Conservation (phyloP, 2,888 invertebrate species). For the Malachius bipustulatus region DNA sequence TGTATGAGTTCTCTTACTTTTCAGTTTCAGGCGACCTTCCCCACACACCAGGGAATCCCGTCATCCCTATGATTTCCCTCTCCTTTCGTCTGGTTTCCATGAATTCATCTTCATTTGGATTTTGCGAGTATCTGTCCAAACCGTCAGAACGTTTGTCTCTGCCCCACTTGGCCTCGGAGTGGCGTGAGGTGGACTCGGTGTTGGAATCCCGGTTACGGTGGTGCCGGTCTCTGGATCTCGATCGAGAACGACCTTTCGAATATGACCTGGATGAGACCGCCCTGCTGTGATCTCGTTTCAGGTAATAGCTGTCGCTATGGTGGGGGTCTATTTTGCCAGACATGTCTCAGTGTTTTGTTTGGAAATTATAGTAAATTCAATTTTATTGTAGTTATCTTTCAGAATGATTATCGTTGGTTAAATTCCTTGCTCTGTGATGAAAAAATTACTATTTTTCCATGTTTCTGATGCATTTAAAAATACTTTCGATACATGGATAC, state of each 20-base stretch:
- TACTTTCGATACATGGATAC: too few species aligned
- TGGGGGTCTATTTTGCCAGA: too few species aligned
- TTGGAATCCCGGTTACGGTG: constrained; percentile 6
- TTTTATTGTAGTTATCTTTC: too few species aligned
- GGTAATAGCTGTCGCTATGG: too few species aligned
- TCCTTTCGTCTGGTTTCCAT: constrained; percentile 60
- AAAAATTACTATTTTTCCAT: too few species aligned
- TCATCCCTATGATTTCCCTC: constrained; percentile 60
- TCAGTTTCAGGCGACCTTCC: constrained; percentile 58
- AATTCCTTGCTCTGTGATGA: too few species aligned
- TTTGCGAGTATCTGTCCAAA: constrained; percentile 3
- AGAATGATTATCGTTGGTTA: too few species aligned
- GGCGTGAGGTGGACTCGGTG: constrained; percentile 5
- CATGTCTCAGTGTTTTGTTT: too few species aligned
- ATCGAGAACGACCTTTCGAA: constrained; percentile 2
- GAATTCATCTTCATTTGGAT: constrained; percentile 45
- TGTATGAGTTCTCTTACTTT: too few species aligned
- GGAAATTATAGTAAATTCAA: too few species aligned
- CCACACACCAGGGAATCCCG: constrained; percentile 61
- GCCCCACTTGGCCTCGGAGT: constrained; percentile 1
- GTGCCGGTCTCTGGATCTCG: constrained; percentile 8
- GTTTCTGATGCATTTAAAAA: too few species aligned
- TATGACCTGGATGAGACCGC: constrained; percentile 9
- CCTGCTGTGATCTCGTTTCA: too few species aligned
- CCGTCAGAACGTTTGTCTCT: constrained; percentile 8